phyloP scores from a whole-genome alignment of 1,140 invertebrate genomes.

The Zaprionus capensis region DNA sequence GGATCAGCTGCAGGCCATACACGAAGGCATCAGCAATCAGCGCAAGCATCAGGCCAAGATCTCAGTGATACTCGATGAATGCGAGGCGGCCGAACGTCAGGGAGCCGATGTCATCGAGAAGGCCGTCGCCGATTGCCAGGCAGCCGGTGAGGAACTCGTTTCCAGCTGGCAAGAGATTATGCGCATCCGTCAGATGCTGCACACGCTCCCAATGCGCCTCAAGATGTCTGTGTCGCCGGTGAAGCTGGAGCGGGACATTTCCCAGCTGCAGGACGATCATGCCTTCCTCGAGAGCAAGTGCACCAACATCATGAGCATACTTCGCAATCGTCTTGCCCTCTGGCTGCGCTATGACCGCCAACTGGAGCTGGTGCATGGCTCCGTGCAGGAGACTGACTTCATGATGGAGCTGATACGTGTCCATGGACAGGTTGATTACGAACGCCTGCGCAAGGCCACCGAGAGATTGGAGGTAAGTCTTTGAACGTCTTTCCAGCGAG shows the following conservation, averaged over 20 bases:
- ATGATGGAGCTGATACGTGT: constrained; percentile 93
- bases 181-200: constrained; percentile 89
- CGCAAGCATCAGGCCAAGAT: constrained; percentile 88
- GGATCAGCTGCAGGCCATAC: constrained; percentile 89
- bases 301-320: constrained; percentile 87
- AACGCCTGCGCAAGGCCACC: constrained; percentile 91
- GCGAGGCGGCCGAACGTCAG: constrained; percentile 88
- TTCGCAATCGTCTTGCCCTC: constrained; percentile 88
- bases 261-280: constrained; percentile 89
- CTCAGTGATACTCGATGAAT: constrained; percentile 88
- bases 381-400: constrained; percentile 92
- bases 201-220: constrained; percentile 89
- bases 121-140: constrained; percentile 88
- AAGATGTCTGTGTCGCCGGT: constrained; percentile 90
- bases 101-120: constrained; percentile 89
- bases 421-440: constrained; percentile 92
- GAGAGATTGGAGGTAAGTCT: constrained; percentile 90
- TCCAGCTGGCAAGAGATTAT: constrained; percentile 90
- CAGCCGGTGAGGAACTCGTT: constrained; percentile 87
- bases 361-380: constrained; percentile 90
- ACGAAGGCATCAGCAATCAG: constrained; percentile 88
- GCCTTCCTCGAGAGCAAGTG: constrained; percentile 89
- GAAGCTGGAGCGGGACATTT: constrained; percentile 90
- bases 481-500: neutral
- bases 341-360: constrained; percentile 91